phyloP scores from a whole-genome alignment of 2,797 vertebrate genomes.

The Characodon lateralis region DNA sequence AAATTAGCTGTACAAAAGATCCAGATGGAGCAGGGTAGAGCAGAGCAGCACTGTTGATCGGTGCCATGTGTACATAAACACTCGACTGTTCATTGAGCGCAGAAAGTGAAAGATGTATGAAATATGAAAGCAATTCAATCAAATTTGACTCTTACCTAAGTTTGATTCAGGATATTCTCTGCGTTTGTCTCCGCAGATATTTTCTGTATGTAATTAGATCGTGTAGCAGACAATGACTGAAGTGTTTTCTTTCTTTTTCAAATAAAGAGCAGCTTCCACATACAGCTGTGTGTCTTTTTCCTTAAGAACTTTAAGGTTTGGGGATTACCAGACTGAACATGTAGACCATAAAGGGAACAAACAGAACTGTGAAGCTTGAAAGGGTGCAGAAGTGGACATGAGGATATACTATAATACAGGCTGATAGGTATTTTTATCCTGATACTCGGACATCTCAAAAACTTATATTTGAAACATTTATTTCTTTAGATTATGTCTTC shows the following conservation, averaged over 20 bases:
- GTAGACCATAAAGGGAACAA: too few species aligned
- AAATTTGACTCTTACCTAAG: slow-evolving; percentile 84
- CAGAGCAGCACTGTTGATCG: slow-evolving; percentile 94
- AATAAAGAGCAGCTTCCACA: slow-evolving; percentile 99
- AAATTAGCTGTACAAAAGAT: slow-evolving; percentile 84
- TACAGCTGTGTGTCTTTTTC: slow-evolving; percentile 31
- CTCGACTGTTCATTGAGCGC: slow-evolving; percentile 83
- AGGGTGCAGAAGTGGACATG: neutral
- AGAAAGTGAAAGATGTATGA: slow-evolving; percentile 86
- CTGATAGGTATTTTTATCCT: neutral
- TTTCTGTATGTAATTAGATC: slow-evolving; percentile 98
- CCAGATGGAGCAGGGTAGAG: slow-evolving; percentile 78
- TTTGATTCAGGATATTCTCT: slow-evolving; percentile 95
- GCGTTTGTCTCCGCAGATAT: slow-evolving; percentile 97
- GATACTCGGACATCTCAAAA: too few species aligned
- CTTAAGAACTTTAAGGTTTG: neutral
- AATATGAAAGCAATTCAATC: slow-evolving; percentile 98
- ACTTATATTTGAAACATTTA: too few species aligned
- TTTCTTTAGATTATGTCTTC: too few species aligned
- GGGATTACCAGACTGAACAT: too few species aligned
- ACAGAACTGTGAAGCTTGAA: neutral
- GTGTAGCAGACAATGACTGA: slow-evolving; percentile 97
- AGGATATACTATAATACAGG: neutral
- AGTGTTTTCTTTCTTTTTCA: slow-evolving; percentile 89
- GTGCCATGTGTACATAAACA: slow-evolving; percentile 94